Conservation (phyloP, 2,113 vertebrate genomes). For the Notarius lentiginosus region DNA sequence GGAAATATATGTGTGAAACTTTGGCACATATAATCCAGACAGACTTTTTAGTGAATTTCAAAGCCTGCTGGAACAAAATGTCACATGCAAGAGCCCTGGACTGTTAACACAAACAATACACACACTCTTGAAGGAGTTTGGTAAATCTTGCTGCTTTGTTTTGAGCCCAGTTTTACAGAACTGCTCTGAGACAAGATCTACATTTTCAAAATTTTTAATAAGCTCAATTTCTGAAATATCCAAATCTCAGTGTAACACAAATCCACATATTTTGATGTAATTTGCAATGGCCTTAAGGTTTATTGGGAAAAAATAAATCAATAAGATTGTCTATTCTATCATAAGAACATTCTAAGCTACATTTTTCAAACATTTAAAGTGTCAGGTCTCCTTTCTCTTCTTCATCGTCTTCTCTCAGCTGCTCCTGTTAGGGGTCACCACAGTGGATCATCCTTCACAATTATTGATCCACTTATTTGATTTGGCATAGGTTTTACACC, state of each 20-base stretch:
- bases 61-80: neutral
- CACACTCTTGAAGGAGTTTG: neutral
- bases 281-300: slow-evolving; percentile 65
- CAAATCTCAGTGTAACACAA: slow-evolving; percentile 59
- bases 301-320: slow-evolving; percentile 60
- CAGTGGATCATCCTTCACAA: too few species aligned
- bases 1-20: neutral
- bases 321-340: neutral
- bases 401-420: too few species aligned
- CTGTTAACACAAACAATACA: neutral
- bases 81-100: neutral
- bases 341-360: neutral
- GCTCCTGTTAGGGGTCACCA: too few species aligned
- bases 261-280: slow-evolving; percentile 70
- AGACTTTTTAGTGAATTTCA: slow-evolving; percentile 14
- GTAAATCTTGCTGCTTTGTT: neutral
- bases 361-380: neutral
- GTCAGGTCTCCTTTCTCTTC: too few species aligned
- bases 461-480: too few species aligned
- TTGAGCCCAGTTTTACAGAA: neutral
- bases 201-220: neutral
- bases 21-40: slow-evolving; percentile 11
- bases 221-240: slow-evolving; percentile 8
- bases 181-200: neutral
- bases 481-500: too few species aligned